These are phyloP conservation scores for Iphiclides podalirius DNA, from an alignment of 2,888 invertebrate species.

Conservation along the genomic window DNA sequence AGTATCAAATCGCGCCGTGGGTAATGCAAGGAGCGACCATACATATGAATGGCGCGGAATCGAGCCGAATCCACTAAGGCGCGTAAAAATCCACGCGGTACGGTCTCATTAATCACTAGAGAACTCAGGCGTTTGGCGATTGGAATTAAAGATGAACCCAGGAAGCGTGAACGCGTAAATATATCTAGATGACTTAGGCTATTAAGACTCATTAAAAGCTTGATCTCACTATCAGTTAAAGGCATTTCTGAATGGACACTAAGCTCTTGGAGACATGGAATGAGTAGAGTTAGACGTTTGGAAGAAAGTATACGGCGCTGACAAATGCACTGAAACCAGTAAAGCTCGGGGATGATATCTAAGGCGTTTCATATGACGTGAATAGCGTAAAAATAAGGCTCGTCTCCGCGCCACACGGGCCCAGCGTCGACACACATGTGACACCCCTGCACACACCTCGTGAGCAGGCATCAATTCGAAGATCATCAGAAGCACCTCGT, in stretches of 20 bases:
- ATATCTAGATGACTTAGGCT: slow-evolving; percentile 36
- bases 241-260: slow-evolving; percentile 18
- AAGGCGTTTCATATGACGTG: slow-evolving; percentile 26
- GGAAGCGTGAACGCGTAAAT: slow-evolving; percentile 26
- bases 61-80: slow-evolving; percentile 20
- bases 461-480: slow-evolving; percentile 31
- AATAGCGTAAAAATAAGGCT: slow-evolving; percentile 22
- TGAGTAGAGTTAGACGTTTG: slow-evolving; percentile 3
- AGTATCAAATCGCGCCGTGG: slow-evolving; percentile 30
- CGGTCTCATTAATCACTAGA: slow-evolving; percentile 37
- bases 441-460: slow-evolving; percentile 27
- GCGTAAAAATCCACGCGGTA: slow-evolving; percentile 28
- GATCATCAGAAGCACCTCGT: slow-evolving; percentile 38
- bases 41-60: slow-evolving; percentile 40
- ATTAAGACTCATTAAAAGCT: slow-evolving; percentile 24
- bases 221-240: slow-evolving; percentile 20
- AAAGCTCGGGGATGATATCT: slow-evolving; percentile 23
- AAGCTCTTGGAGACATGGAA: slow-evolving; percentile 21
- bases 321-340: slow-evolving; percentile 16
- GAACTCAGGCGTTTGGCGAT: slow-evolving; percentile 26
- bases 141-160: slow-evolving; percentile 19
- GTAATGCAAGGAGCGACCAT: slow-evolving; percentile 36
- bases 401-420: slow-evolving; percentile 25
- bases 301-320: slow-evolving; percentile 7
- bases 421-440: slow-evolving; percentile 38